Evolutionary conservation across 2,113 vertebrate genomes (phyloP).

Genomic region (Rhabdornis inornatus): DNA sequence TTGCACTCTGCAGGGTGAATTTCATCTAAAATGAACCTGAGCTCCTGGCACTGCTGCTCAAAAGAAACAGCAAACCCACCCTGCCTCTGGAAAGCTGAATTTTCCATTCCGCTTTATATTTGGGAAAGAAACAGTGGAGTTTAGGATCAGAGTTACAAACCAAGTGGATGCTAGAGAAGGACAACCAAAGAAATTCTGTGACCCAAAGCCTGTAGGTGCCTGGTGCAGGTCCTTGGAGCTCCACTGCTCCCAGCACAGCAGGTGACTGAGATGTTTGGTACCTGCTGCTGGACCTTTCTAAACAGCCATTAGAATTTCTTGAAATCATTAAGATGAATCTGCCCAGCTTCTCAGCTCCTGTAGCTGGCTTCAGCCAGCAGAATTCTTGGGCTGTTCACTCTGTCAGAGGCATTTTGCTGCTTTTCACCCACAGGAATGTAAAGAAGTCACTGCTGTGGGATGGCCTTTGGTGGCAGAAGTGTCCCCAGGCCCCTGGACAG

Average conservation of each 20-base stretch:
- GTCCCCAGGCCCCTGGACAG: neutral
- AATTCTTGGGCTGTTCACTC: neutral
- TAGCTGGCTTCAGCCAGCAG: neutral
- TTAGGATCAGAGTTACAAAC: neutral
- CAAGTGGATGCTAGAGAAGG: neutral
- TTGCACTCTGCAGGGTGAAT: neutral
- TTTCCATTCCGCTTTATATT: neutral
- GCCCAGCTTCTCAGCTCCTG: accelerated
- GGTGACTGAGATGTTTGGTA: neutral
- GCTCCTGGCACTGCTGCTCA: neutral
- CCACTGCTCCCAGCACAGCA: neutral
- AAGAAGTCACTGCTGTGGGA: neutral
- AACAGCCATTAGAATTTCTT: neutral
- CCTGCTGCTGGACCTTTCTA: neutral
- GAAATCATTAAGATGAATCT: neutral
- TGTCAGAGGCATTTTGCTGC: neutral
- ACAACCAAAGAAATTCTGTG: neutral
- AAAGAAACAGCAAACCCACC: neutral
- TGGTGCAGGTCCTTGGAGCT: neutral
- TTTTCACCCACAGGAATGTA: neutral
- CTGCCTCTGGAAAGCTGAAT: neutral
- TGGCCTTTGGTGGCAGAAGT: neutral
- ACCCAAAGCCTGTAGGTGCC: neutral
- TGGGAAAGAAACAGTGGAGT: neutral
- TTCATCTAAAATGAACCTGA: neutral